Evolutionary conservation across 2,113 vertebrate genomes (phyloP), one percentile per base, ranked within the genome.

Genomic region (Nerophis ophidion): DNA sequence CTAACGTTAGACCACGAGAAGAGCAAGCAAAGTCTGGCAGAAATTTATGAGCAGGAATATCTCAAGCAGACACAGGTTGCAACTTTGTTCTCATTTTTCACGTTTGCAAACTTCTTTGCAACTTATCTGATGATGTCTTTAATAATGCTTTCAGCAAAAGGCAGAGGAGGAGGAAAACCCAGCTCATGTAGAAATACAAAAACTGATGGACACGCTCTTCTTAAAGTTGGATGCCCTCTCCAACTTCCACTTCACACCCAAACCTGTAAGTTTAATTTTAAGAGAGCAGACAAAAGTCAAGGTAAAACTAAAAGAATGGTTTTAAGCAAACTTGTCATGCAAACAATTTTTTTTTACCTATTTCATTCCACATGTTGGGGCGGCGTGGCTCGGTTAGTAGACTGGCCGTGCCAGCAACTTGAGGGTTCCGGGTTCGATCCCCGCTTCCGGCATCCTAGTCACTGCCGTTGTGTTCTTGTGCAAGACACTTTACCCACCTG

Each of bases 241-340:
- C 58, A 94, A 99, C 84, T 99, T 98, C 78, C 95, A 98, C 78
- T 98, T 99, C 69, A 97, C 87, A 57, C 96, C 96, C 7, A 99
- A 94, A 77, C 96, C 94, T 12, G 96, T 99, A 82, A 89, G 92
- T 91, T 63, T 65, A 50, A 2, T 16, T 48, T 36, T 33, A 8
- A 40, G n/a, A 49, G 9, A 6, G n/a, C 47, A 12, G 1, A 49
- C 4, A 26, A 26, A 26, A 4, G 26, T 26, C 26, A 26, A 26
- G 26, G 1, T 26, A 26, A 26, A 26, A 26, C 1, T 51, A 42
- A 34, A 48, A 54, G 11, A 15, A 3, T 40, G 38, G 38, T 2
- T 40, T 40, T 8, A 40, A 40, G 38, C 26, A 26, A 26, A 26
- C 26, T 4, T 3, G 4, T 3, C 26, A 26, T 26, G 26, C 2